phyloP scores from a whole-genome alignment of 1,140 invertebrate genomes.

The Brachionus asplanchnoidis region DNA sequence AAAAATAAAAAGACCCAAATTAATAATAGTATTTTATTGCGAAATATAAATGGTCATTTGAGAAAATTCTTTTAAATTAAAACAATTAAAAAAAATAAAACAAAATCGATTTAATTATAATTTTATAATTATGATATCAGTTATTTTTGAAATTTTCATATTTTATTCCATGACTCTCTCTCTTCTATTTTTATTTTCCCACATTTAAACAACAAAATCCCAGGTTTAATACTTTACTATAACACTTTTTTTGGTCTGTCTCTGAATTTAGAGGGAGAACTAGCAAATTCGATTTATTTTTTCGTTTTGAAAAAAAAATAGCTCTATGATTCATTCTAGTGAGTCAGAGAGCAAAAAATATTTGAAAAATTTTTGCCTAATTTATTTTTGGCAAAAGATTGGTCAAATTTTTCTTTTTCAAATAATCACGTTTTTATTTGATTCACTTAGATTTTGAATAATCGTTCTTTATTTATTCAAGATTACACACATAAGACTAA shows the following conservation, averaged over 20 bases:
- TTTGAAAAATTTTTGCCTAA: too few relatives aligned
- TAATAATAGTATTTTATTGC: too few relatives aligned
- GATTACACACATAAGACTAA: not conserved
- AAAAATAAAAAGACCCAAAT: too few relatives aligned
- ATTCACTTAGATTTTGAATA: not conserved
- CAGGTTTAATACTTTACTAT: too few relatives aligned
- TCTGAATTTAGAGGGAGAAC: too few relatives aligned
- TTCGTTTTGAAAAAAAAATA: too few relatives aligned
- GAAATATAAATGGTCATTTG: not conserved
- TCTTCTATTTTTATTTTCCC: not conserved
- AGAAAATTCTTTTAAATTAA: not conserved
- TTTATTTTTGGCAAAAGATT: not conserved
- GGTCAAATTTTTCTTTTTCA: not conserved
- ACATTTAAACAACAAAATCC: not conserved
- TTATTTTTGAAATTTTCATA: not conserved
- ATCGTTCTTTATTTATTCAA: not conserved
- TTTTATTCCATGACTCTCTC: not conserved
- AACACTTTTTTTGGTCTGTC: not conserved
- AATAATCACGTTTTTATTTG: not conserved
- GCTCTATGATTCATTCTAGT: too few relatives aligned
- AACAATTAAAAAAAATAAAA: not conserved
- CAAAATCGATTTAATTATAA: not conserved
- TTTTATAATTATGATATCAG: not conserved
- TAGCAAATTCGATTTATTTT: too few relatives aligned
- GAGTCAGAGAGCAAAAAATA: not conserved